Evolutionary conservation across 1,140 invertebrate genomes (phyloP), one percentile per base, ranked within the genome.

Genomic region (Trachymyrmex cornetzi): DNA sequence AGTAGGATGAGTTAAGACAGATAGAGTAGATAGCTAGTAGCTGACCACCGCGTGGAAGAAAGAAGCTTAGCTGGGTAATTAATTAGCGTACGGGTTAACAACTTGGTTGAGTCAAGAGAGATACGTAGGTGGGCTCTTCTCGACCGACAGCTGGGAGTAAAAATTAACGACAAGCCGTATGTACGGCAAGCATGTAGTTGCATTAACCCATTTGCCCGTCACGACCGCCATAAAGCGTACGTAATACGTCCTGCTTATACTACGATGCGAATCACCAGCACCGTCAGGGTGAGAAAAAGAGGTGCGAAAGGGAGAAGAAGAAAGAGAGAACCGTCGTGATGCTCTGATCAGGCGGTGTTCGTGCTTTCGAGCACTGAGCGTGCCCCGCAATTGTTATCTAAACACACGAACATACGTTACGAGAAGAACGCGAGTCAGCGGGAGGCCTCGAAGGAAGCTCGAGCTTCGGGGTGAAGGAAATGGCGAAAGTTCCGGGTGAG

Each of bases 161-260:
- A 90, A 90, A 90, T 90, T 81, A 79, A 84, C 69, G 50, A 22
- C 79, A 50, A 71, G 19, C 30, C 74, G 74, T 72, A 86, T 67
- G 82, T 72, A 88, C 71, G 71, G 86, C 77, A 86, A 50, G 81
- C 87, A 44, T 89, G 88, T 66, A 63, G 82, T 90, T 90, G 88
- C 89, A 88, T 90, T 90, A 90, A 88, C 89, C 88, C 75, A 88
- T 90, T 90, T 88, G 89, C 86, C 66, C 86, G 71, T 63, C 22
- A 84, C 77, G 88, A 88, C 63, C 86, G 66, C 66, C 59, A 79
- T 67, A 79, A 84, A 87, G 71, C 50, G 87, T 72, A 63, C 81
- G 81, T 88, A 86, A 88, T 59, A 61, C 63, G 75, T 84, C 69
- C 80, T 84, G 80, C 80, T 84, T 84, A 74, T 61, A 75, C 38